phyloP scores from a whole-genome alignment of 2,113 vertebrate genomes.

The Rhodinocichla rosea region DNA sequence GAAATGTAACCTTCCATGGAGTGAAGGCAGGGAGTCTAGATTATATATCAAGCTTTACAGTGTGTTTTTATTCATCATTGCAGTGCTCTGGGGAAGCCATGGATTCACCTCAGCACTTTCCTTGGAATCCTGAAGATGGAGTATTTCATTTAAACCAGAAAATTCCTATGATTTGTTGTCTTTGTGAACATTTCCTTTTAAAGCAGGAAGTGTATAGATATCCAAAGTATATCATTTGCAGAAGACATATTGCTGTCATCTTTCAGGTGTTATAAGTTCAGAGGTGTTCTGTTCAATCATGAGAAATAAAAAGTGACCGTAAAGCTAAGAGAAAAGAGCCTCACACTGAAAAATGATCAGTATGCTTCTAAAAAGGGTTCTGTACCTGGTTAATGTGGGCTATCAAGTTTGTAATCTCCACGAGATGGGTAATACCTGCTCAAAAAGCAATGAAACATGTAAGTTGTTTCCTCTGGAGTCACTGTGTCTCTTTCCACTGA shows the following conservation, averaged over 20 bases:
- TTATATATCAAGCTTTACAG: neutral
- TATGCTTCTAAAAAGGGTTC: neutral
- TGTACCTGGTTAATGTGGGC: neutral
- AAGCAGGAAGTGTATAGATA: neutral
- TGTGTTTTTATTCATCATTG: neutral
- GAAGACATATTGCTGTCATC: neutral
- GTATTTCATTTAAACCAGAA: neutral
- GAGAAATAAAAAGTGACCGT: neutral
- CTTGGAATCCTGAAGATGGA: neutral
- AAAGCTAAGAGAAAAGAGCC: neutral
- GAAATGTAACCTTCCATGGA: neutral
- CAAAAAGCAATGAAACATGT: neutral
- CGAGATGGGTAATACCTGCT: neutral
- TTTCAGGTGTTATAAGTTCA: neutral
- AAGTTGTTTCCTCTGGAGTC: neutral
- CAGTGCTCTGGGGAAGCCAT: neutral
- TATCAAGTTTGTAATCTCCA: neutral
- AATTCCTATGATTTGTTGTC: neutral
- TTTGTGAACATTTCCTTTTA: neutral
- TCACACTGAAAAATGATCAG: neutral
- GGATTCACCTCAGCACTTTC: neutral
- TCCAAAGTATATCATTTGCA: neutral
- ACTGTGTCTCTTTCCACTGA: conserved; percentile 2
- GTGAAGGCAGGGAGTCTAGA: neutral
- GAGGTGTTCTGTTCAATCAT: neutral